Percentiles rank a stretch among this genome's conserved stretches.
These are phyloP conservation scores for Nothocercus julius DNA, from an alignment of 2,113 vertebrate genomes.

Conservation along the genomic window DNA sequence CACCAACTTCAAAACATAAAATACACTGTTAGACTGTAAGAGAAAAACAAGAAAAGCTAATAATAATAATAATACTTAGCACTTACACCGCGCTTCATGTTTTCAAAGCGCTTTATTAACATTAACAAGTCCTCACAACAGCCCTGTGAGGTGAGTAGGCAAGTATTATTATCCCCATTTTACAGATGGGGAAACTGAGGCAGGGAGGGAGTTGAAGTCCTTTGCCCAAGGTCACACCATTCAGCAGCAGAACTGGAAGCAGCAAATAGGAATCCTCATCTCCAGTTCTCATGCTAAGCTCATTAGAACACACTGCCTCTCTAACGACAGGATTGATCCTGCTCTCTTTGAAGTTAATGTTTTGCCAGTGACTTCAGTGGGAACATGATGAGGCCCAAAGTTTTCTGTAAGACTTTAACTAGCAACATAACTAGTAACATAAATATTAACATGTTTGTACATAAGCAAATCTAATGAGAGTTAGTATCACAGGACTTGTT, in stretches of 20 bases:
- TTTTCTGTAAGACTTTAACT: conserved; percentile 31
- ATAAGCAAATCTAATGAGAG: not conserved
- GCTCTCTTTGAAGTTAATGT: not conserved
- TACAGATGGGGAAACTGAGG: conserved; percentile 70
- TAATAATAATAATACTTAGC: conserved; percentile 79
- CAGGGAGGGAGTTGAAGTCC: not conserved
- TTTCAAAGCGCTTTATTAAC: conserved; percentile 53
- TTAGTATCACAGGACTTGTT: not conserved
- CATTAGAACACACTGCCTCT: not conserved
- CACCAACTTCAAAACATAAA: conserved; percentile 91
- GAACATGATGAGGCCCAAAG: not conserved
- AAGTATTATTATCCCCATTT: conserved; percentile 71
- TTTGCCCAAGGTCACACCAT: not conserved
- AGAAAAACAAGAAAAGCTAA: conserved; percentile 81
- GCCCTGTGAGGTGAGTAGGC: conserved; percentile 38
- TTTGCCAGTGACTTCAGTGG: not conserved
- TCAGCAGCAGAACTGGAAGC: not conserved
- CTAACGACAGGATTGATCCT: not conserved
- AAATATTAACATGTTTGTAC: not conserved
- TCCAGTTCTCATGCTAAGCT: not conserved
- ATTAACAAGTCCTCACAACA: conserved; percentile 49
- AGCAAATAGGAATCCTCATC: not conserved
- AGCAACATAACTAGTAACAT: not conserved
- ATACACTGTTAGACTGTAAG: conserved; percentile 82
- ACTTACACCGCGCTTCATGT: conserved; percentile 34